A percentile compares a stretch with the other conserved stretches of the same genome.
These are phyloP conservation scores for Drosophila lini DNA, from an alignment of 1,140 invertebrate genomes.

Conservation along the genomic window DNA sequence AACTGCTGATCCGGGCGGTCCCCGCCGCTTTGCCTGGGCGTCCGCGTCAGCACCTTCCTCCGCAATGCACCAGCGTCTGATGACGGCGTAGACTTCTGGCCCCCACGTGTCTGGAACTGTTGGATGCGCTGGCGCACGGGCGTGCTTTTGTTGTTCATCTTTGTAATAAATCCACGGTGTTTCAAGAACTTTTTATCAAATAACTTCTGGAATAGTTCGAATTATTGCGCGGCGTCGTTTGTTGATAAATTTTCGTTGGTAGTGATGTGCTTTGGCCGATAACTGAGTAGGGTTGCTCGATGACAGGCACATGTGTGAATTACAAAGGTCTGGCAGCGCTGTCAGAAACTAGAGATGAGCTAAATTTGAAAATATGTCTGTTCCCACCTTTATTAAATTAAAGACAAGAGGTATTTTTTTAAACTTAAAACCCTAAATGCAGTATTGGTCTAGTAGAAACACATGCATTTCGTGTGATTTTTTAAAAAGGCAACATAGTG, in stretches of 20 bases:
- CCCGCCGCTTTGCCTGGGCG: slow-evolving; percentile 36
- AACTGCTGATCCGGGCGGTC: slow-evolving; percentile 51
- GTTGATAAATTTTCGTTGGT: slow-evolving; percentile 65
- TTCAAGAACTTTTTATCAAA: slow-evolving; percentile 24
- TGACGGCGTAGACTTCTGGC: slow-evolving; percentile 47
- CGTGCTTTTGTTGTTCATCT: slow-evolving; percentile 74
- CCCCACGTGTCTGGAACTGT: slow-evolving; percentile 63
- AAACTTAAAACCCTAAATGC: too few species aligned
- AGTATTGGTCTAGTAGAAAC: too few species aligned
- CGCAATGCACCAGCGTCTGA: slow-evolving; percentile 42
- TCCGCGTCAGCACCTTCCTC: slow-evolving; percentile 55
- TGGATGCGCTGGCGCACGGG: slow-evolving; percentile 73
- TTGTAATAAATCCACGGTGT: neutral
- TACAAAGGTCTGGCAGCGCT: slow-evolving; percentile 9
- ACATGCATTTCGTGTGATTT: too few species aligned
- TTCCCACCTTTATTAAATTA: neutral
- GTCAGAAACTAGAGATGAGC: neutral
- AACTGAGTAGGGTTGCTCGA: slow-evolving; percentile 14
- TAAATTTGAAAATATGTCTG: neutral
- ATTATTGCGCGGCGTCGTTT: slow-evolving; percentile 74
- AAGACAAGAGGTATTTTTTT: too few species aligned
- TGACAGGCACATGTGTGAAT: neutral
- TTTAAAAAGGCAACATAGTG: neutral
- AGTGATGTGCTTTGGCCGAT: slow-evolving; percentile 48
- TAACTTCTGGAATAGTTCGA: slow-evolving; percentile 49